Evolutionary conservation across 2,888 invertebrate genomes (phyloP), one percentile per base, ranked within the genome.

Genomic region (Apamea anceps): DNA sequence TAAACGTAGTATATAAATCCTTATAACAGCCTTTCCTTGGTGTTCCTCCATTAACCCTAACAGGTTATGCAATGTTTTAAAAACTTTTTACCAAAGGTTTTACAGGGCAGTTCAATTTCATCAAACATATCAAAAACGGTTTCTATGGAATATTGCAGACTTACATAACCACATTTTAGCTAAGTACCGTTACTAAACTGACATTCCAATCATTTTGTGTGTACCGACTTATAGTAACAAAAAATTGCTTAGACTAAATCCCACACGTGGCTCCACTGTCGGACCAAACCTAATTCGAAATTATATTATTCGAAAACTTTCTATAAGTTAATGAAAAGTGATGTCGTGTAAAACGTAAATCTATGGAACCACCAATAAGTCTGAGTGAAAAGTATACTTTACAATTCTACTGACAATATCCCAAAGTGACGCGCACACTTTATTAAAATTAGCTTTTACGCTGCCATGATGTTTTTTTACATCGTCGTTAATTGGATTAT

Each of bases 361-460:
- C 85, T 84, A 83, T 77, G 71, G 83, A 90, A 88, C 88, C 82
- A 70, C 82, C 90, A 92, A 93, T 93, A 92, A 92, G 84, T 87
- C 79, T 82, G 84, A 94, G 91, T 90, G 90, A 90, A 92, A 94
- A 94, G 91, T 93, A 89, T 91, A 91, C 92, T 93, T 93, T 91
- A 90, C 85, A 90, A 92, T 93, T 88, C 78, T 66, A 84, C 73
- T 80, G 87, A 91, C 88, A 91, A 87, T 90, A 90, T 89, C 84
- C 48, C 62, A 82, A 90, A 91, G 87, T 91, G 91, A 79, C 76
- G 70, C 32, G 8, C 75, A 75, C 86, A 90, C 90, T 92, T 93
- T 91, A 93, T 94, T 91, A 91, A 93, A 92, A 93, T 93, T 91
- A 90, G 90, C 93, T 93, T 93, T 88, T 79, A 87, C 82, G 76